Percentiles rank a stretch among this genome's conserved stretches.
phyloP scores from a whole-genome alignment of 2,888 invertebrate species.

The Entomobrya multifasciata region DNA sequence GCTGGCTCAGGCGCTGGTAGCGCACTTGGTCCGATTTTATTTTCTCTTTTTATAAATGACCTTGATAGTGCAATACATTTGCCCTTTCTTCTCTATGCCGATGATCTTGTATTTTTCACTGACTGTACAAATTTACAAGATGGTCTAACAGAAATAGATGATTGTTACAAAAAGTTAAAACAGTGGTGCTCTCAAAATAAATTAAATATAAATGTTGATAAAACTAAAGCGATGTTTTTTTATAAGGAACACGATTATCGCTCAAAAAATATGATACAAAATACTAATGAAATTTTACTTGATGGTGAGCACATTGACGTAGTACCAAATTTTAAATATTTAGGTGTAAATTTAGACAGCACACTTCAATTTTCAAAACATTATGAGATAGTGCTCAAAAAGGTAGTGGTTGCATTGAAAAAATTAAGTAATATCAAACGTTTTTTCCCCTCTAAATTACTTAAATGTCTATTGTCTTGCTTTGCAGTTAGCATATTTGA shows the following conservation, averaged over 20 bases:
- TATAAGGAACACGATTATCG: no score
- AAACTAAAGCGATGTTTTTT: neutral
- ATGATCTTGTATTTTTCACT: neutral
- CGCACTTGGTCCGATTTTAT: neutral
- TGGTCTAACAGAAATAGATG: neutral
- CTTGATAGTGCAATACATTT: neutral
- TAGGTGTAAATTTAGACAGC: neutral
- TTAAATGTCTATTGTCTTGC: no score
- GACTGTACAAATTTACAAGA: neutral
- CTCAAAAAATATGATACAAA: neutral
- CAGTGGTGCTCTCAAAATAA: neutral
- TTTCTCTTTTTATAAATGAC: neutral
- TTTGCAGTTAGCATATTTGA: no score
- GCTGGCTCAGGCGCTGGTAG: no score
- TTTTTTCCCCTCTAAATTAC: no score
- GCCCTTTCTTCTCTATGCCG: neutral
- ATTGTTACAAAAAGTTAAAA: neutral
- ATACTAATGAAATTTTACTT: no score
- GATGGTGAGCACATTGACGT: neutral
- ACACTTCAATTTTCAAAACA: no score
- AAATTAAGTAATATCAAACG: no score
- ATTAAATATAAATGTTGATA: neutral
- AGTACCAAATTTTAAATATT: neutral
- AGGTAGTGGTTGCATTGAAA: no score
- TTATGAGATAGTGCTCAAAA: no score